Base-by-base conservation (phyloP, 2,888 invertebrate species). In the Cephalotes varians region DNA sequence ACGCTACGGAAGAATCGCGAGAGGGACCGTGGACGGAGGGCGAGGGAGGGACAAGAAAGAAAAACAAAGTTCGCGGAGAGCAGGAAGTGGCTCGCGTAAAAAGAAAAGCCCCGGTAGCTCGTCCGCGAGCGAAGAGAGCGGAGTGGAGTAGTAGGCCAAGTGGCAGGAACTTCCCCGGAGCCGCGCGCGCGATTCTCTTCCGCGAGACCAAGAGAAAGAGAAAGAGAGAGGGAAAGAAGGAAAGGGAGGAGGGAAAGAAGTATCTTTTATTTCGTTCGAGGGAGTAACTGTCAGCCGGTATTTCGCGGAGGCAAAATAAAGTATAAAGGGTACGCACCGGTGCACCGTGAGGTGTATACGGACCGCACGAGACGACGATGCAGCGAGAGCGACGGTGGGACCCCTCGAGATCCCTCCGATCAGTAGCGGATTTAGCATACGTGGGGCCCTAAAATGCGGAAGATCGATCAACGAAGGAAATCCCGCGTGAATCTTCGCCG, bases 81-180 rank as follows among this genome's bases (percentile, higher is more conserved):
- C 90, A 92, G 93, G 92, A 93, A 93, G 92, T 92, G 90, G 90
- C 85, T 88, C 85, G 90, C 90, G 89, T 91, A 92, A 92, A 93
- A 92, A 92, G 91, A 92, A 93, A 92, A 93, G 91, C 91, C 89
- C 86, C 89, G 88, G 88, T 91, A 91, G 89, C 87, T 40, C 85
- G 88, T 87, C 87, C 90, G 88, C 87, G 91, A 77, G 92, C 88
- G 89, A 85, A 69, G 87, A 82, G 85, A 85, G 90, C 91, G 91
- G 92, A 93, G 92, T 93, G 92, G 93, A 94, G 93, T 94, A 94
- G 93, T 94, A 94, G 94, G 94, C 94, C 94, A 94, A 94, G 92
- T 93, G 93, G 93, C 92, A 92, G 91, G 88, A 93, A 93, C 90
- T 93, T 92, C 90, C 91, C 90, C 64, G 76, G 80, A 86, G 85